Conservation (phyloP, 2,888 invertebrate species). For the Caenorhabditis angaria region DNA sequence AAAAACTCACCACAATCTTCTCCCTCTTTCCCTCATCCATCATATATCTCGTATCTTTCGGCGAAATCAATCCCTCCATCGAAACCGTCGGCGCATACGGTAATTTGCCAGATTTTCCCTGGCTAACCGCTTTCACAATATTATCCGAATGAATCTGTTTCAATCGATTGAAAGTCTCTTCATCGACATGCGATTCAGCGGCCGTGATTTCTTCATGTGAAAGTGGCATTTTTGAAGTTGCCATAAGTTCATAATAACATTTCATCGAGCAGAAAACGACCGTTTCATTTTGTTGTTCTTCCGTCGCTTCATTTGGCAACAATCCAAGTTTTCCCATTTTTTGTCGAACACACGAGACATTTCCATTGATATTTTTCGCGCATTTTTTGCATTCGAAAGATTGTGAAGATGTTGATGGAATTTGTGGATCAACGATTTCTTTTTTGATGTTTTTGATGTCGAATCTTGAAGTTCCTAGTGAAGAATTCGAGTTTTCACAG, state of each 20-base stretch:
- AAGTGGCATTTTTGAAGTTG: slow-evolving; percentile 76
- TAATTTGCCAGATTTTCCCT: slow-evolving; percentile 47
- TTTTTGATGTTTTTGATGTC: slow-evolving; percentile 10
- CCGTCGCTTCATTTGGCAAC: slow-evolving; percentile 9
- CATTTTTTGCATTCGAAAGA: slow-evolving; percentile 24
- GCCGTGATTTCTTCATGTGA: slow-evolving; percentile 55
- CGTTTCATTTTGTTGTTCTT: slow-evolving; percentile 72
- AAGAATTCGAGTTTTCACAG: neutral
- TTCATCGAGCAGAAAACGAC: slow-evolving; percentile 84
- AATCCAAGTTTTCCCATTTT: slow-evolving; percentile 23
- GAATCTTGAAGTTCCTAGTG: neutral
- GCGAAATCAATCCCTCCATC: slow-evolving; percentile 33
- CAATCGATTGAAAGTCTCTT: slow-evolving; percentile 56
- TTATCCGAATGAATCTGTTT: slow-evolving; percentile 64
- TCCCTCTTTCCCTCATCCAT: slow-evolving; percentile 54
- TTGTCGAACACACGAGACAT: slow-evolving; percentile 11
- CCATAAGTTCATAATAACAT: slow-evolving; percentile 87
- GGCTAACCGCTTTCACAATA: slow-evolving; percentile 61
- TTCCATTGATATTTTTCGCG: neutral
- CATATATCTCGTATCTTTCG: slow-evolving; percentile 47
- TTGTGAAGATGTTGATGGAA: slow-evolving; percentile 7
- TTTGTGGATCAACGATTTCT: slow-evolving; percentile 18
- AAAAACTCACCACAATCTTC: slow-evolving; percentile 30
- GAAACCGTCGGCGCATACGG: slow-evolving; percentile 28
- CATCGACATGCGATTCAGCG: slow-evolving; percentile 61